A percentile compares a stretch with the other conserved stretches of the same genome.
These are phyloP conservation scores for Seriola dumerili DNA, from an alignment of 2,113 vertebrate genomes.

Conservation along the genomic window DNA sequence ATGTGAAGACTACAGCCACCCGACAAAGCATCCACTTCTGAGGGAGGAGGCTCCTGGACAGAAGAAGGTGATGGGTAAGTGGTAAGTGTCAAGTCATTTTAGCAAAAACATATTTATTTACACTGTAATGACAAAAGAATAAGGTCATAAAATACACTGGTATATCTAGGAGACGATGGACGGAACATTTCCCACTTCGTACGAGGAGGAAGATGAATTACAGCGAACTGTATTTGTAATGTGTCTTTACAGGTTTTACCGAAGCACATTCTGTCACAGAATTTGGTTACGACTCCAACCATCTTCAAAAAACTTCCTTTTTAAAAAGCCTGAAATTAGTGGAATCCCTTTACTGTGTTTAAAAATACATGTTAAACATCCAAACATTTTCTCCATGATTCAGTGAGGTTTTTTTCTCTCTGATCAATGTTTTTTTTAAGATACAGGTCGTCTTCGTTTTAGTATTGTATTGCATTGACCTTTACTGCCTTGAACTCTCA, in stretches of 20 bases:
- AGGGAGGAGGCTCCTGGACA: constrained; percentile 61
- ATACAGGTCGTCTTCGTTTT: too few relatives aligned
- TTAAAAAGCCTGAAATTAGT: not conserved
- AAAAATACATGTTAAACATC: too few relatives aligned
- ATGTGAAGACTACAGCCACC: constrained; percentile 79
- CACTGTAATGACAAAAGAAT: not conserved
- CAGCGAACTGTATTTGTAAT: not conserved
- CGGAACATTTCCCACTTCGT: not conserved
- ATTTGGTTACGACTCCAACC: not conserved
- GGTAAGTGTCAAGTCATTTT: not conserved
- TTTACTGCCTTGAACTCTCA: not conserved
- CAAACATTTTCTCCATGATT: too few relatives aligned
- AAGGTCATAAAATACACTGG: not conserved
- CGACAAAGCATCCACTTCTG: constrained; percentile 47
- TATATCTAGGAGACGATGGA: not conserved
- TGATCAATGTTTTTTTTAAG: too few relatives aligned
- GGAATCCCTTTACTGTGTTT: not conserved
- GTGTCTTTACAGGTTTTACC: too few relatives aligned
- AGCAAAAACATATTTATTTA: not conserved
- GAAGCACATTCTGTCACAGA: not conserved
- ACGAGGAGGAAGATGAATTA: not conserved
- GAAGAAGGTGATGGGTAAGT: constrained; percentile 11
- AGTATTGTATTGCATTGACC: not conserved
- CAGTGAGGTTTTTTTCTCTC: too few relatives aligned
- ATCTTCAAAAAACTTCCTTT: not conserved